These are phyloP conservation scores for Laterallus jamaicensis DNA, from an alignment of 2,113 vertebrate genomes.

Conservation along the genomic window DNA sequence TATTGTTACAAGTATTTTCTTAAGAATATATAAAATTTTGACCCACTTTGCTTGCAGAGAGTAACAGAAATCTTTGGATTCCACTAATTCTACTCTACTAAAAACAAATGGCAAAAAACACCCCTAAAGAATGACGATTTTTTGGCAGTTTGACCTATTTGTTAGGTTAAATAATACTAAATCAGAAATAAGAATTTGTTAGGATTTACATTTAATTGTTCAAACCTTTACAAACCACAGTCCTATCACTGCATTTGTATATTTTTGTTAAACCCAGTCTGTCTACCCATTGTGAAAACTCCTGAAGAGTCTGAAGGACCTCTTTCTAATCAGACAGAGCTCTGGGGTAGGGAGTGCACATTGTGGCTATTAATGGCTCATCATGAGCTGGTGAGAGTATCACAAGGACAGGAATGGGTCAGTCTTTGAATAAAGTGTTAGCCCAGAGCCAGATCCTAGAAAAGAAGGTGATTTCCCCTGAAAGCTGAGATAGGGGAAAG, in stretches of 20 bases:
- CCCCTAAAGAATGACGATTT: not conserved
- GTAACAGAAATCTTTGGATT: not conserved
- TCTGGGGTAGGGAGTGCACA: not conserved
- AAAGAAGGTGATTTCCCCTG: not conserved
- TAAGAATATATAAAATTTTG: not conserved
- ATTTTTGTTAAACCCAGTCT: not conserved
- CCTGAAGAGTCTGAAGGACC: not conserved
- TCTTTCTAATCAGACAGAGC: not conserved
- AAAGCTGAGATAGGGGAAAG: not conserved
- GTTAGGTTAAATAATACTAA: not conserved
- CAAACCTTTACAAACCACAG: not conserved
- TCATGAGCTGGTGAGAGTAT: not conserved
- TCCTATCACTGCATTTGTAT: not conserved
- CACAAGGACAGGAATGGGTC: not conserved
- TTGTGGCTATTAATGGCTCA: not conserved
- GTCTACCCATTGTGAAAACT: not conserved
- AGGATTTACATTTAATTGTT: not conserved
- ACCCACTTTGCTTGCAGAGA: not conserved
- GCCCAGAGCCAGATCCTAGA: not conserved
- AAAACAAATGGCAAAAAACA: not conserved
- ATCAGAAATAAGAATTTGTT: not conserved
- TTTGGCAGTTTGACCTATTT: not conserved
- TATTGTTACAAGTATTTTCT: not conserved
- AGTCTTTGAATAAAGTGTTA: not conserved
- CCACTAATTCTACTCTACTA: not conserved